These are phyloP conservation scores for Phalanger gymnotis DNA, from an alignment of 2,797 vertebrate genomes.

Conservation along the genomic window DNA sequence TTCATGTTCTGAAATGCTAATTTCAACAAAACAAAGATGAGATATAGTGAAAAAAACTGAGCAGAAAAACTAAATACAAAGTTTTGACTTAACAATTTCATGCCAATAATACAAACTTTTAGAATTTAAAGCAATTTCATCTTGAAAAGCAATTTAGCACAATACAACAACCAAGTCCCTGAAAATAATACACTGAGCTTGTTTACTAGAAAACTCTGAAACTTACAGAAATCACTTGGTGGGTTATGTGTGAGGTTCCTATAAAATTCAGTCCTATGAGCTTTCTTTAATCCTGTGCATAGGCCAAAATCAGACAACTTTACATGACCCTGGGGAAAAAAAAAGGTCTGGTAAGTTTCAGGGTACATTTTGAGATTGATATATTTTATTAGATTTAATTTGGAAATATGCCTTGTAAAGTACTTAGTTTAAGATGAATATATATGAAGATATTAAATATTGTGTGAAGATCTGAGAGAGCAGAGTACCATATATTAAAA, in stretches of 20 bases:
- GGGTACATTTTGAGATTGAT: not conserved
- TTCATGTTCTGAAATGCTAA: constrained; percentile 99
- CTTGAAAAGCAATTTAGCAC: not conserved
- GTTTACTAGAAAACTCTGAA: constrained; percentile 34
- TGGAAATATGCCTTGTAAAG: constrained; percentile 25
- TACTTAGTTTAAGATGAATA: constrained; percentile 31
- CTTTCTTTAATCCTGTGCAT: constrained; percentile 98
- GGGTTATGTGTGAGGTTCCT: constrained; percentile 98
- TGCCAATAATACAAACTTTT: not conserved
- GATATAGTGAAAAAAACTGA: constrained; percentile 11
- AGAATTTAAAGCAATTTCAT: not conserved
- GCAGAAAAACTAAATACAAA: not conserved
- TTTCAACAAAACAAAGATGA: constrained; percentile 61
- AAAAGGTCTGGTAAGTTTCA: constrained; percentile 37
- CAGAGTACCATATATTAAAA: not conserved
- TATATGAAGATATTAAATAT: constrained; percentile 40
- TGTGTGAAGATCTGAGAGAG: constrained; percentile 3
- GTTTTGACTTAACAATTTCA: not conserved
- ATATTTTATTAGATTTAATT: not conserved
- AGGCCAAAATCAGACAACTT: constrained; percentile 98
- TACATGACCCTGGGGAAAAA: constrained; percentile 92
- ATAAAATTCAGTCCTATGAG: constrained; percentile 98
- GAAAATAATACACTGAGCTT: constrained; percentile 4
- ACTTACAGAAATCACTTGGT: constrained; percentile 98
- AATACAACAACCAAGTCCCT: constrained; percentile 13